Percentiles rank a stretch among this genome's conserved stretches.
Evolutionary conservation across 1,140 invertebrate genomes (phyloP).

Genomic region (Hetaerina americana): DNA sequence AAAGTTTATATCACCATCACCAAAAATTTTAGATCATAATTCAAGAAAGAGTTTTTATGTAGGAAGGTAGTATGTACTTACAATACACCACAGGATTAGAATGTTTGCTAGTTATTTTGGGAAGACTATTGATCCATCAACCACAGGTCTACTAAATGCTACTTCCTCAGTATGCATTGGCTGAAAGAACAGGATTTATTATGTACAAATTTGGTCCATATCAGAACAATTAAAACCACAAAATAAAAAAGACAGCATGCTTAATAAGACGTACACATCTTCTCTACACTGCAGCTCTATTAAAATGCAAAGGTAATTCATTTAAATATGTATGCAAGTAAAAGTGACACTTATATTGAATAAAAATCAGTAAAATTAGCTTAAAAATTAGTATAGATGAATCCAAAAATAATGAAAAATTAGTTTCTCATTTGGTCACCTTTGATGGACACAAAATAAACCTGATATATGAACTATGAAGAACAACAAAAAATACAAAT

Average conservation of each 20-base stretch:
- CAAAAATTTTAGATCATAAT: constrained; percentile 6
- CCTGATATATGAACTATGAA: too few relatives aligned
- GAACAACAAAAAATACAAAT: too few relatives aligned
- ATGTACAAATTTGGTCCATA: not conserved
- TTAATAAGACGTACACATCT: not conserved
- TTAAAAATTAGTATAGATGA: not conserved
- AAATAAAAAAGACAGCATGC: not conserved
- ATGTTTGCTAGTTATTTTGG: constrained; percentile 19
- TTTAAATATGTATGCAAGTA: not conserved
- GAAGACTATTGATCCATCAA: constrained; percentile 25
- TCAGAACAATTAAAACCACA: not conserved
- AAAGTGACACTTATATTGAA: not conserved
- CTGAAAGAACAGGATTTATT: constrained; percentile 8
- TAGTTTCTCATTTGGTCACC: too few relatives aligned
- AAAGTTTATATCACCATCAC: too few relatives aligned
- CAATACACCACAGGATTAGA: not conserved
- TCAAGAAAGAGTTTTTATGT: constrained; percentile 17
- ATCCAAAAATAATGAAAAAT: too few relatives aligned
- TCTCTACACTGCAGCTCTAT: not conserved
- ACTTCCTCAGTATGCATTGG: constrained; percentile 3
- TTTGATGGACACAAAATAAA: too few relatives aligned
- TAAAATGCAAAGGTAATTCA: not conserved
- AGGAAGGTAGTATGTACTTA: not conserved
- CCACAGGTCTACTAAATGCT: constrained; percentile 18
- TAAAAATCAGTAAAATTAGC: not conserved